A percentile compares a stretch with the other conserved stretches of the same genome.
phyloP scores from a whole-genome alignment of 2,888 invertebrate species.

The Euzophera pinguis region DNA sequence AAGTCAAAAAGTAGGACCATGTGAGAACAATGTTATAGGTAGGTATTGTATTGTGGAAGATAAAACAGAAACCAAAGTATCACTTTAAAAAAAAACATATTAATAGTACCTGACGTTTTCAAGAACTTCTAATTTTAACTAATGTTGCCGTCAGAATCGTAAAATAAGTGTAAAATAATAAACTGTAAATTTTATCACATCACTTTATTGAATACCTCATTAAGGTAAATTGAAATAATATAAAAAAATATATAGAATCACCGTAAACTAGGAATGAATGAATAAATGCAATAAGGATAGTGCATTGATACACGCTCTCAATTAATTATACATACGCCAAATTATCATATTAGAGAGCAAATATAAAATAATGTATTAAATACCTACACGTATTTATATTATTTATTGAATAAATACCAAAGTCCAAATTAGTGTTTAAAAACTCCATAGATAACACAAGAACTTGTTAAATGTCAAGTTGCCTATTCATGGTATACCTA shows the following conservation, averaged over 20 bases:
- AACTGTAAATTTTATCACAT: conserved; percentile 27
- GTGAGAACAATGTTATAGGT: too few species aligned
- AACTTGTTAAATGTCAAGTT: neutral
- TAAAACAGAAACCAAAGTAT: too few species aligned
- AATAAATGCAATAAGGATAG: conserved; percentile 49
- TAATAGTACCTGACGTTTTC: too few species aligned
- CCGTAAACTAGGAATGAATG: conserved; percentile 56
- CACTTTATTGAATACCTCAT: conserved; percentile 48
- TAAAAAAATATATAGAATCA: conserved; percentile 45
- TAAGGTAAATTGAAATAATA: conserved; percentile 36
- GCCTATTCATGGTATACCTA: too few species aligned
- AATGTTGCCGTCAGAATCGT: too few species aligned
- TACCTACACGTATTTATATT: neutral
- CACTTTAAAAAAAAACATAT: too few species aligned
- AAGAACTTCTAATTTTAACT: too few species aligned
- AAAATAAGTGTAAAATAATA: conserved; percentile 9
- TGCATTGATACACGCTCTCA: conserved; percentile 21
- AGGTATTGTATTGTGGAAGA: too few species aligned
- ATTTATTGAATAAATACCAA: neutral
- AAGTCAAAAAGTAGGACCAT: too few species aligned
- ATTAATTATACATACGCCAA: neutral
- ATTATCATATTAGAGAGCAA: conserved; percentile 6
- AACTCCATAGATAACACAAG: neutral
- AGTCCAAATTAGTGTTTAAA: neutral
- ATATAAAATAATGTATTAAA: neutral